phyloP scores from a whole-genome alignment of 2,888 invertebrate species.

The Zaprionus lineosus region DNA sequence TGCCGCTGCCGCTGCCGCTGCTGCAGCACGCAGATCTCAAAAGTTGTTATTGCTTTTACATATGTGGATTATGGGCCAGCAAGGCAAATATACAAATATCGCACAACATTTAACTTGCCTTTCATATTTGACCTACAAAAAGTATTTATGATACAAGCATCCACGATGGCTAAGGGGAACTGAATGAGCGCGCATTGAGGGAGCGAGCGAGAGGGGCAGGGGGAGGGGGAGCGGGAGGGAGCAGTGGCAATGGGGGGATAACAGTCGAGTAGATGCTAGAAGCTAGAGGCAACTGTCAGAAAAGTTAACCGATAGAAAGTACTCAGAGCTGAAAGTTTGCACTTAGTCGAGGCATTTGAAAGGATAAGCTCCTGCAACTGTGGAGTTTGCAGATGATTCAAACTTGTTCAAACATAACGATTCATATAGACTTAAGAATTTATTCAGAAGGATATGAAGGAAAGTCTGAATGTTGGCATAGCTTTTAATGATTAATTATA shows the following conservation, averaged over 20 bases:
- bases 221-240: neutral
- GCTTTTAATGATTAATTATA: no score
- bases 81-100: constrained; percentile 41
- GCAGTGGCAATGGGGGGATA: neutral
- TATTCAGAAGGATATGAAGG: constrained; percentile 2
- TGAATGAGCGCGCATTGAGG: no score
- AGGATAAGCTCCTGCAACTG: constrained; percentile 29
- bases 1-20: constrained; percentile 10
- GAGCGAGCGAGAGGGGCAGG: no score
- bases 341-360: constrained; percentile 26
- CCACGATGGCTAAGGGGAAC: no score
- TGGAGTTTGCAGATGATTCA: neutral
- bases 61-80: constrained; percentile 30
- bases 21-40: constrained; percentile 8
- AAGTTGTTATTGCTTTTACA: constrained; percentile 26
- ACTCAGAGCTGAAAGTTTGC: constrained; percentile 30
- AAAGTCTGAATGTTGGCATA: neutral
- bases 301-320: constrained; percentile 35
- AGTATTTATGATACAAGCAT: constrained; percentile 12
- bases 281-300: constrained; percentile 20
- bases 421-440: no score
- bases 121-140: constrained; percentile 60
- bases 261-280: no score
- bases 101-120: constrained; percentile 20
- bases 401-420: constrained; percentile 33